Evolutionary conservation across 2,797 vertebrate genomes (phyloP).

Genomic region (Rhyacichthys aspro): DNA sequence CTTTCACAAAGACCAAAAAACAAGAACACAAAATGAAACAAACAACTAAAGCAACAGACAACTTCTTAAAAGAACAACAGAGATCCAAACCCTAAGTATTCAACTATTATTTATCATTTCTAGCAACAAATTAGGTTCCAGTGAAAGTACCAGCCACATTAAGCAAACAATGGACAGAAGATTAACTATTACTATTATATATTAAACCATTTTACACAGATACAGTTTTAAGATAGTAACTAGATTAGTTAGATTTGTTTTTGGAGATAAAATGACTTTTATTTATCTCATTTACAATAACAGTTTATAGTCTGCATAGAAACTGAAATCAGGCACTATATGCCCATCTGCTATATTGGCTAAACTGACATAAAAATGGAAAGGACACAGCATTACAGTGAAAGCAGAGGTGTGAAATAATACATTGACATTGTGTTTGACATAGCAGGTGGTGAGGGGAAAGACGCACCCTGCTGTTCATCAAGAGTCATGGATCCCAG

Average conservation of each 20-base stretch:
- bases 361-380: slow-evolving; percentile 8
- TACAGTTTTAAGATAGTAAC: no score
- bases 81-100: slow-evolving; percentile 9
- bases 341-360: background rate
- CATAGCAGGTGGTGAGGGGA: slow-evolving; percentile 35
- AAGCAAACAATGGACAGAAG: background rate
- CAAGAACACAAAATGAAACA: slow-evolving; percentile 29
- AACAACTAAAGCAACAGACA: background rate
- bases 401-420: slow-evolving; percentile 19
- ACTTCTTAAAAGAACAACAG: slow-evolving; percentile 3
- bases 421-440: background rate
- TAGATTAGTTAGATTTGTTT: no score
- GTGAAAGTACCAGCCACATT: background rate
- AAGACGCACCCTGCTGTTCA: slow-evolving; percentile 95
- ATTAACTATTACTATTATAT: no score
- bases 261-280: no score
- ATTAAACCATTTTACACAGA: no score
- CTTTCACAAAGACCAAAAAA: background rate
- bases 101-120: no score
- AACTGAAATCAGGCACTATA: slow-evolving; percentile 4
- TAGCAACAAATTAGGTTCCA: background rate
- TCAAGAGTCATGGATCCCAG: slow-evolving; percentile 99
- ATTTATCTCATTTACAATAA: no score
- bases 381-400: slow-evolving; percentile 14
- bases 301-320: slow-evolving; percentile 1